Conservation (phyloP, 2,113 vertebrate genomes). For the Oncorhynchus gorbuscha region DNA sequence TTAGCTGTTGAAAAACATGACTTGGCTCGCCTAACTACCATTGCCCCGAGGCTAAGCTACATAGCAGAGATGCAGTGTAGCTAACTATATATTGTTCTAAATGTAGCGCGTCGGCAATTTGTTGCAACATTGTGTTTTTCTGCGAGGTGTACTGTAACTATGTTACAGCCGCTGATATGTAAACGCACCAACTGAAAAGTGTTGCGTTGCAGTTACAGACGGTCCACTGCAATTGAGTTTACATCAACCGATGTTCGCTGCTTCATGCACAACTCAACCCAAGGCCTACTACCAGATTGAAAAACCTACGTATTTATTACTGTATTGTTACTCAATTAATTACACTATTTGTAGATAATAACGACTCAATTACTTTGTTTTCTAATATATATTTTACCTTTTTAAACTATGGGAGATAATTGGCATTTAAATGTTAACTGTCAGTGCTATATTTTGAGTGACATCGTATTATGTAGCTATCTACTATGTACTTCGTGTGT, state of each 20-base stretch:
- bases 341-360: background rate
- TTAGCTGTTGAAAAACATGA: background rate
- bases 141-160: background rate
- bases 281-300: slow-evolving; percentile 37
- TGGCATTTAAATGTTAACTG: background rate
- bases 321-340: background rate
- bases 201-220: background rate
- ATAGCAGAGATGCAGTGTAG: slow-evolving; percentile 36
- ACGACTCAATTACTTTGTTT: background rate
- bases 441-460: too few species aligned
- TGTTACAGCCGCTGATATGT: background rate
- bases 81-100: background rate
- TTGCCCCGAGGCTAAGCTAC: background rate
- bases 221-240: background rate
- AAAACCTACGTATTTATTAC: background rate
- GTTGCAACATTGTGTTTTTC: background rate
- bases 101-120: too few species aligned
- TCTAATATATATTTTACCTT: background rate
- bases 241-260: slow-evolving; percentile 13
- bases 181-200: background rate
- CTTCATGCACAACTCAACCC: slow-evolving; percentile 14
- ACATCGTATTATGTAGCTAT: too few species aligned
- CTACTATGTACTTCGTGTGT: background rate
- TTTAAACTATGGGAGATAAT: background rate
- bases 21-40: slow-evolving; percentile 28